phyloP scores from a whole-genome alignment of 2,113 vertebrate species.

The Bettongia penicillata region DNA sequence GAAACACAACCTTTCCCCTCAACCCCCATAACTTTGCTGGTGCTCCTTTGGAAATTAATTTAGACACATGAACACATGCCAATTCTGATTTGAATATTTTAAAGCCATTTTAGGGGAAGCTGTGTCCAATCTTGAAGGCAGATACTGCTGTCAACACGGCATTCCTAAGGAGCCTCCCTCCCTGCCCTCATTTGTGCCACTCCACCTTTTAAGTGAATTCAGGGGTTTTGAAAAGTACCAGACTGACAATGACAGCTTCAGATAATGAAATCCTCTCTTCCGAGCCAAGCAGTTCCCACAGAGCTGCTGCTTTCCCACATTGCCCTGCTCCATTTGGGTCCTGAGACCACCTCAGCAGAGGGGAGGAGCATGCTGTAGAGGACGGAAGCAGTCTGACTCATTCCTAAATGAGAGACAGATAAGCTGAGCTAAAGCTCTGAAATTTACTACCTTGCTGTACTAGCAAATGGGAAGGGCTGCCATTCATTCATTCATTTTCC shows the following conservation, averaged over 20 bases:
- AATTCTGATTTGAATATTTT: conserved; percentile 51
- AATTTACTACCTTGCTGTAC: neutral
- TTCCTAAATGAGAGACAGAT: neutral
- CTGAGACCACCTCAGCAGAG: neutral
- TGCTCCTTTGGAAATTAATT: conserved; percentile 74
- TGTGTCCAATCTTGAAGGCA: conserved; percentile 35
- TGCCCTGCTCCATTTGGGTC: neutral
- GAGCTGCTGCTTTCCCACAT: neutral
- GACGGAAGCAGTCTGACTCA: neutral
- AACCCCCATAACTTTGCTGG: conserved; percentile 63
- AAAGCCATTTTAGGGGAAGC: conserved; percentile 42
- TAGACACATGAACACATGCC: conserved; percentile 39
- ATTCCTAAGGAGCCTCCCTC: conserved; percentile 9
- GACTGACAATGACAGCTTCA: neutral
- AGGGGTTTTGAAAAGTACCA: conserved; percentile 31
- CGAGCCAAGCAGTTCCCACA: neutral
- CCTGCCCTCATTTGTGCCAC: neutral
- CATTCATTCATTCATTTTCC: neutral
- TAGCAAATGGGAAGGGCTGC: neutral
- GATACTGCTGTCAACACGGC: conserved; percentile 11
- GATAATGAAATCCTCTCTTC: neutral
- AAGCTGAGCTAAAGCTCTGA: neutral
- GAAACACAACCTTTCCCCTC: conserved; percentile 70
- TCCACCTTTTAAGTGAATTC: conserved; percentile 7
- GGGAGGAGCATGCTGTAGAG: neutral